Conservation (phyloP, 2,113 vertebrate genomes). For the Blennius ocellaris region DNA sequence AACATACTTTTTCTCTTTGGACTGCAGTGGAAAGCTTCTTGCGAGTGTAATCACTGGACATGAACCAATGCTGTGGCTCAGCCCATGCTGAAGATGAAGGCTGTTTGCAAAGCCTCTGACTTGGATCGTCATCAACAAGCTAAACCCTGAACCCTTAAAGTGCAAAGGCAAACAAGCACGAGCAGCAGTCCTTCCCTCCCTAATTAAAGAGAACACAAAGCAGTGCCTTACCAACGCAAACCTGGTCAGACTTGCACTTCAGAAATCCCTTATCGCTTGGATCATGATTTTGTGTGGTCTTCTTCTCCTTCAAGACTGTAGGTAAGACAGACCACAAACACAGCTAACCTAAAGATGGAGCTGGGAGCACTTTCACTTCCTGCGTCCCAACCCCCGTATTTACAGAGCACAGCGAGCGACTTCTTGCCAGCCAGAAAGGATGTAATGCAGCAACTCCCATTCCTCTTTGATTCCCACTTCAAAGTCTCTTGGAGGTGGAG, state of each 20-base stretch:
- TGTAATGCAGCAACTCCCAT: constrained; percentile 28
- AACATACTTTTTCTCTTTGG: constrained; percentile 13
- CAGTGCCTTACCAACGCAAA: constrained; percentile 65
- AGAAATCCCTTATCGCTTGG: constrained; percentile 53
- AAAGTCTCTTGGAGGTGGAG: constrained; percentile 11
- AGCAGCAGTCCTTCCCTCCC: constrained; percentile 45
- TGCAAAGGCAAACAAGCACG: constrained; percentile 62
- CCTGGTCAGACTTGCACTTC: constrained; percentile 50
- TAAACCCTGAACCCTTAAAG: constrained; percentile 56
- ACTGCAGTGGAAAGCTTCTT: constrained; percentile 12
- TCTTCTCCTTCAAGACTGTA: constrained; percentile 26
- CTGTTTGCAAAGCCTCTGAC: constrained; percentile 48
- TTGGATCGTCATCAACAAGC: constrained; percentile 62
- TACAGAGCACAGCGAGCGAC: constrained; percentile 24
- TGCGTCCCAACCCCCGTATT: constrained; percentile 18
- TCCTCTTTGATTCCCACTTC: constrained; percentile 15
- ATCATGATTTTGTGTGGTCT: constrained; percentile 50
- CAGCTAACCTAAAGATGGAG: constrained; percentile 19
- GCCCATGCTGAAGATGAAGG: constrained; percentile 40
- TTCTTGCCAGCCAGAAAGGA: constrained; percentile 50
- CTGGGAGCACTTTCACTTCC: constrained; percentile 22
- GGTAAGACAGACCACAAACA: constrained; percentile 21
- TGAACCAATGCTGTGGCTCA: constrained; percentile 43
- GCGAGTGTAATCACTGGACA: constrained; percentile 44
- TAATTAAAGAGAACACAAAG: constrained; percentile 72